Evolutionary conservation across 2,888 invertebrate genomes (phyloP).

Genomic region (Tipula vernalis): DNA sequence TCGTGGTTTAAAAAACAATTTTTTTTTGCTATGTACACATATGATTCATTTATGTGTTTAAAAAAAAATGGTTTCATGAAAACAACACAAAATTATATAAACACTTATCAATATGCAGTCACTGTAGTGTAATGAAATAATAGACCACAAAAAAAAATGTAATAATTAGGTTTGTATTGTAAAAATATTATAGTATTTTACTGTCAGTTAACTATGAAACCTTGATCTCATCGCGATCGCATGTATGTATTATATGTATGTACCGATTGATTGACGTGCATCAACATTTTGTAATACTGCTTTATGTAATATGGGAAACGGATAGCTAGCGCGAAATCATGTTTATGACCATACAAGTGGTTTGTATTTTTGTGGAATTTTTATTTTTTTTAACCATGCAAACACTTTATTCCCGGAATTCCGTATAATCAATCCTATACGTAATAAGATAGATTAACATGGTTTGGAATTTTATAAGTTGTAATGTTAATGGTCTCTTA

Average conservation of each 20-base stretch:
- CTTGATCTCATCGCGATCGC: background rate
- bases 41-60: background rate
- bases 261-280: background rate
- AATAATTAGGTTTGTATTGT: background rate
- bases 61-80: background rate
- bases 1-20: background rate
- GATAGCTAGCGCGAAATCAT: background rate
- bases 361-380: background rate
- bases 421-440: background rate
- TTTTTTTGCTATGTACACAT: background rate
- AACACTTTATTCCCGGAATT: background rate
- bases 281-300: background rate
- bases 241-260: background rate
- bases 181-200: background rate
- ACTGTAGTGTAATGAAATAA: background rate
- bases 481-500: too few species aligned
- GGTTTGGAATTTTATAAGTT: too few species aligned
- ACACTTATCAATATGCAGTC: slow-evolving; percentile 4
- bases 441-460: too few species aligned
- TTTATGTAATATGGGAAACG: background rate
- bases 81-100: background rate
- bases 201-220: background rate
- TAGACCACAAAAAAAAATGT: background rate
- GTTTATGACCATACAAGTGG: background rate
- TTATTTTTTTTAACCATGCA: background rate